Evolutionary conservation across 2,888 invertebrate genomes (phyloP), one percentile per base, ranked within the genome.

Genomic region (Iphiclides podalirius): DNA sequence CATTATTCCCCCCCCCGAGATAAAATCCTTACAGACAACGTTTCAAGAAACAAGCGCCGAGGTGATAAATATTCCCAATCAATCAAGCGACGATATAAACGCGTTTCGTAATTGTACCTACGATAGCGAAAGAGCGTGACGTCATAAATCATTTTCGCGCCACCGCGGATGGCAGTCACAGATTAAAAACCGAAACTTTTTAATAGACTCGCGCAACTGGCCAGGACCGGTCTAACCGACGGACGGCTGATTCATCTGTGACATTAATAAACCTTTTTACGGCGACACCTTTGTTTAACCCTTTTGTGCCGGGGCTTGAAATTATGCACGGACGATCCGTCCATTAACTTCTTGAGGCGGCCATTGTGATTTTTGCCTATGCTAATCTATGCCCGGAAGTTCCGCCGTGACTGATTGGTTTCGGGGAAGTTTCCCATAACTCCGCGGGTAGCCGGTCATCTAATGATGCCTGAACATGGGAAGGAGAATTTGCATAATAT

Each of bases 321-420:
- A 80, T 83, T 85, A 81, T 82, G 68, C 79, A 76, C 67, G 75
- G 73, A 63, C 64, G 64, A 70, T 72, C 73, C 65, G 71, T 72
- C 73, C 79, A 84, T 85, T 84, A 85, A 81, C 73, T 80, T 72
- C 77, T 79, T 75, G 68, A 72, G 72, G 61, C 61, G 52, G 58
- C 70, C 68, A 75, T 86, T 86, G 87, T 87, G 66, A 81, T 78
- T 77, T 83, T 79, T 73, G 79, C 77, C 67, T 82, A 82, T 82
- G 83, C 72, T 76, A 84, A 85, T 85, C 67, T 54, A 55, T 60
- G 62, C 33, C 67, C 70, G 67, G 74, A 70, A 70, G n/a, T n/a
- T n/a, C n/a, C 66, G 72, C 74, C 77, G 80, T 86, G 86, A 87
- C 87, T 82, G 85, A 86, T 86, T 79, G 65, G 73, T 55, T 69